Percentiles rank a stretch among this genome's conserved stretches.
phyloP scores from a whole-genome alignment of 2,888 invertebrate genomes.

The Eutolmus rufibarbis region DNA sequence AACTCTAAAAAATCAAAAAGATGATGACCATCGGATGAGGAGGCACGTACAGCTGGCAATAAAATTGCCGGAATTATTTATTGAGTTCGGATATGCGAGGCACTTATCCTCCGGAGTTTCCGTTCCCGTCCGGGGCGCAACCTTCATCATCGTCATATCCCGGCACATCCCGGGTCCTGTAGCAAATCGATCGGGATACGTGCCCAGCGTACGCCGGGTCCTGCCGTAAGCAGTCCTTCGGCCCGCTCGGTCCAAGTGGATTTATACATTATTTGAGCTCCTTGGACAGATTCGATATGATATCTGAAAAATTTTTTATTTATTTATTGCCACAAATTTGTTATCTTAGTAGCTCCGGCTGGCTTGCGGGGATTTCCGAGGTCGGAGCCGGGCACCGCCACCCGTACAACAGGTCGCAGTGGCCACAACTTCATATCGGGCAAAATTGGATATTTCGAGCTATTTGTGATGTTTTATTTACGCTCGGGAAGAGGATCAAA shows the following conservation, averaged over 20 bases:
- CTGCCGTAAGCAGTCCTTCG: conserved; percentile 5
- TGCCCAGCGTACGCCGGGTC: not conserved
- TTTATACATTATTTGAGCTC: conserved; percentile 48
- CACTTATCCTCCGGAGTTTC: conserved; percentile 43
- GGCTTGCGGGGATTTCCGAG: conserved; percentile 2
- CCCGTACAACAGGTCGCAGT: conserved; percentile 1
- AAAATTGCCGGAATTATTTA: conserved; percentile 48
- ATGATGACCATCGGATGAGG: not conserved
- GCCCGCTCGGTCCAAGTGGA: conserved; percentile 16
- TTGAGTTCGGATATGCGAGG: conserved; percentile 43
- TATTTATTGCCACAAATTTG: conserved; percentile 48
- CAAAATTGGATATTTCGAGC: conserved; percentile 35
- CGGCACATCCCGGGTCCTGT: not conserved
- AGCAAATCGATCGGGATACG: conserved; percentile 33
- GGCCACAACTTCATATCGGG: conserved; percentile 38
- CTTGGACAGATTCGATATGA: conserved; percentile 47
- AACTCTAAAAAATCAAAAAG: conserved; percentile 31
- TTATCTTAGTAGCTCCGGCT: conserved; percentile 19
- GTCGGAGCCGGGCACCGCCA: not conserved
- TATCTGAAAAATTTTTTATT: conserved; percentile 47
- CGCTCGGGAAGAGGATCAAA: conserved; percentile 44
- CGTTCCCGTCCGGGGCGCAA: not conserved
- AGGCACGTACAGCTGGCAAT: conserved; percentile 41
- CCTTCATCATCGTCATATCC: conserved; percentile 43
- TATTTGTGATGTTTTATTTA: conserved; percentile 45